These are phyloP conservation scores for Equus przewalskii DNA, from an alignment of 2,113 vertebrate species.

Conservation along the genomic window DNA sequence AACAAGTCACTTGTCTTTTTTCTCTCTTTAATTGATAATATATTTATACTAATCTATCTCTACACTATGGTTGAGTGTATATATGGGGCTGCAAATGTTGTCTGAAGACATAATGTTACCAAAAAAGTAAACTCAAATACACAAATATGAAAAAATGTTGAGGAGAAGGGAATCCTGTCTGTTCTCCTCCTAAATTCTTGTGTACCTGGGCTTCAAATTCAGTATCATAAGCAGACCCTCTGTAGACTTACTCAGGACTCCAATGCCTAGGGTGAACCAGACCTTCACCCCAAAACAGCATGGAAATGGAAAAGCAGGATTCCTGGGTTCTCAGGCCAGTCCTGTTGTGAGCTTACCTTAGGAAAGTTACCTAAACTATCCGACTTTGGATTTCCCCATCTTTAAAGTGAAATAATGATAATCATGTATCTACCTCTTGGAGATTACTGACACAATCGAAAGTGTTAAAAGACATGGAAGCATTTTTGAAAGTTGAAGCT, in stretches of 20 bases:
- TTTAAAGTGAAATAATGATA: conserved; percentile 21
- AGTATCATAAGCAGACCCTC: neutral
- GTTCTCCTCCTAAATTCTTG: neutral
- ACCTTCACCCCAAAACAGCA: neutral
- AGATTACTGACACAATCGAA: neutral
- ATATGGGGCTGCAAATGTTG: neutral
- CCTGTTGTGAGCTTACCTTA: neutral
- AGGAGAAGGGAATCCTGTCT: neutral
- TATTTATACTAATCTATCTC: neutral
- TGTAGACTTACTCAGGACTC: neutral
- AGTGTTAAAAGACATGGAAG: neutral
- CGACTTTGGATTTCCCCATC: neutral
- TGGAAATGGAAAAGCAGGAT: neutral
- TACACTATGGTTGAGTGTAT: neutral
- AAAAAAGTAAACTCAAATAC: neutral
- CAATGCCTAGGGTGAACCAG: neutral
- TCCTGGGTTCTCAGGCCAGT: neutral
- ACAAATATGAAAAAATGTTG: neutral
- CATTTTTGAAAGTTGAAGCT: conserved; percentile 10
- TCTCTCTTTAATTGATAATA: neutral
- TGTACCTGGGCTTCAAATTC: neutral
- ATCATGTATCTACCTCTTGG: neutral
- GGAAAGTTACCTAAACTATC: neutral
- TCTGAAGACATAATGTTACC: neutral
- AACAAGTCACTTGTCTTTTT: neutral